Evolutionary conservation across 1,140 invertebrate genomes (phyloP).

Genomic region (Drosophila takahashii): DNA sequence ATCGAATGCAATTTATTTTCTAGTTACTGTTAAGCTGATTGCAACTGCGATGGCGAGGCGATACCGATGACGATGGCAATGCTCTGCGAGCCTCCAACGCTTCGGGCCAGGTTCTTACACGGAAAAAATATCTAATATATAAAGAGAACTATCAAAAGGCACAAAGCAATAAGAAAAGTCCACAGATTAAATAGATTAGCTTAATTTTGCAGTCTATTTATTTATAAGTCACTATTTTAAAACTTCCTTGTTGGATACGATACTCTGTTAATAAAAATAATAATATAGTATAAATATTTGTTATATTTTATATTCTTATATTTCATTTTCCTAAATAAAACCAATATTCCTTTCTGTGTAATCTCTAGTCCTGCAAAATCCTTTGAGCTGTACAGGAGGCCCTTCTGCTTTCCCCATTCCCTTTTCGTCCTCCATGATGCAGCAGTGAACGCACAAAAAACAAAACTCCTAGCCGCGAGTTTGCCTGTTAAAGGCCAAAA

Average conservation of each 20-base stretch:
- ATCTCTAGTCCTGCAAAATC: conserved; percentile 45
- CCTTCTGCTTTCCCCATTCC: conserved; percentile 8
- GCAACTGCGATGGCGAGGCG: conserved; percentile 57
- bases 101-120: conserved; percentile 6
- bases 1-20: conserved; percentile 82
- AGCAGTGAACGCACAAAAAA: conserved; percentile 39
- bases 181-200: no score
- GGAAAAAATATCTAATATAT: background rate
- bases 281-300: no score
- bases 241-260: no score
- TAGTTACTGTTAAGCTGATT: conserved; percentile 82
- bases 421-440: conserved; percentile 16
- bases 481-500: conserved; percentile 53
- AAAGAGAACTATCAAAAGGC: background rate
- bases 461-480: conserved; percentile 39
- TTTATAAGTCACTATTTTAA: no score
- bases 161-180: no score
- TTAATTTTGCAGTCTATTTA: no score
- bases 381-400: conserved; percentile 60
- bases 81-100: conserved; percentile 23
- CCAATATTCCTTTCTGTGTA: background rate
- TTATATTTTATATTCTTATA: no score
- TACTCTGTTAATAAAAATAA: no score
- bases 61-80: conserved; percentile 16
- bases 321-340: no score